A percentile compares a stretch with the other conserved stretches of the same genome.
These are phyloP conservation scores for Nothoprocta perdicaria DNA, from an alignment of 2,113 vertebrate species.

Conservation along the genomic window DNA sequence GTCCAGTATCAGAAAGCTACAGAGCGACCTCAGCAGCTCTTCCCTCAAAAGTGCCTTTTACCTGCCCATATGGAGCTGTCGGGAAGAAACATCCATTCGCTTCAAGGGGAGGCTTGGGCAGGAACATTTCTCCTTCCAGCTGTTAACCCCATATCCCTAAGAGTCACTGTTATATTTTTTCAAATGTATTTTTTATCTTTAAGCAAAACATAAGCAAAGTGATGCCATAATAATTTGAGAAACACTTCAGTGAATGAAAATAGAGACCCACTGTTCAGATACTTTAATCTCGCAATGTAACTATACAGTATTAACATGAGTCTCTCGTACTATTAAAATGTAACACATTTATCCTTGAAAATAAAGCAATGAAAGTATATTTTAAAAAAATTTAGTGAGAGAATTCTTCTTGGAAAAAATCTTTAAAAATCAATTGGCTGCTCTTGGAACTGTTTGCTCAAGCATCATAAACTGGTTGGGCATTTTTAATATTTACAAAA, in stretches of 20 bases:
- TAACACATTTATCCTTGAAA: neutral
- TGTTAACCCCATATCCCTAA: neutral
- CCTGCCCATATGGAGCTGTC: neutral
- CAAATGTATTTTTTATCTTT: neutral
- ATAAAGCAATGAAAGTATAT: neutral
- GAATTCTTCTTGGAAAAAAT: neutral
- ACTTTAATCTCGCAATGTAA: neutral
- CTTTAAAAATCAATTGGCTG: neutral
- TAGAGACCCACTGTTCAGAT: neutral
- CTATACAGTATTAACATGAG: neutral
- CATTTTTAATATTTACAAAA: slow-evolving; percentile 46
- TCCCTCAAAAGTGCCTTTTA: neutral
- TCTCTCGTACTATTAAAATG: neutral
- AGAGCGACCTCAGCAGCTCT: neutral
- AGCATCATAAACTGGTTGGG: neutral
- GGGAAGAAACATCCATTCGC: neutral
- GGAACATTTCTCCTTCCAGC: neutral
- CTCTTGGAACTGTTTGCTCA: neutral
- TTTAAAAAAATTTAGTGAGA: neutral
- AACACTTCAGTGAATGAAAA: neutral
- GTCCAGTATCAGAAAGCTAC: neutral
- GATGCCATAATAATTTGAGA: neutral
- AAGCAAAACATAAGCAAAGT: neutral
- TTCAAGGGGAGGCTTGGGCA: neutral
- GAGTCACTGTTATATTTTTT: neutral